A percentile compares a stretch with the other conserved stretches of the same genome.
Evolutionary conservation across 2,113 vertebrate genomes (phyloP).

Genomic region (Vulpes lagopus): DNA sequence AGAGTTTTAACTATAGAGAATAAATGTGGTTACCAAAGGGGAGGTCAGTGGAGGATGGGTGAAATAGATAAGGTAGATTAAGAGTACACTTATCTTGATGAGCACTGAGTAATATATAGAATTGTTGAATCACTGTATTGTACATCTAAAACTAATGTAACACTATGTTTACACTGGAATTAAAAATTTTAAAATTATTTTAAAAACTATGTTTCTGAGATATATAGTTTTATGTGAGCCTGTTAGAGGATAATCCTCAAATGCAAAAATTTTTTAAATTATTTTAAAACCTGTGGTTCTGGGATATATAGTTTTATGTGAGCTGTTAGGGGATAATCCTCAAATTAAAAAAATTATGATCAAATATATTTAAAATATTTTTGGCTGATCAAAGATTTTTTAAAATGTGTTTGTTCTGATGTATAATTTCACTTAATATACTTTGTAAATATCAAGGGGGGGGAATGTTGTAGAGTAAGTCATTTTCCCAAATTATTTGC

Average conservation of each 20-base stretch:
- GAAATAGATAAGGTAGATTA: not conserved
- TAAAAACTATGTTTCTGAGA: not conserved
- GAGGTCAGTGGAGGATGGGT: not conserved
- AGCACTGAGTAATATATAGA: not conserved
- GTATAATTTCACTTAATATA: not conserved
- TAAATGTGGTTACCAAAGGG: not conserved
- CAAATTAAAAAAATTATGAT: not conserved
- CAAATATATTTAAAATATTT: constrained; percentile 12
- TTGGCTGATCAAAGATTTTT: not conserved
- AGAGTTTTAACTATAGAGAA: not conserved
- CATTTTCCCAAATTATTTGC: constrained; percentile 16
- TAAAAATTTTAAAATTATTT: not conserved
- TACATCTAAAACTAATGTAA: not conserved
- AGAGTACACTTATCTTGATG: not conserved
- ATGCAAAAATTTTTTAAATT: not conserved
- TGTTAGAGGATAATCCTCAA: not conserved
- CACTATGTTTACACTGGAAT: not conserved
- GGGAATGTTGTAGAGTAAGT: not conserved
- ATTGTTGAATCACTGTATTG: not conserved
- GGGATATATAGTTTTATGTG: not conserved
- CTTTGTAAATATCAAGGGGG: not conserved
- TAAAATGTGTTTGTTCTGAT: not conserved
- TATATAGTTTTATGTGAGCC: not conserved
- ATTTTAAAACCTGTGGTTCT: not conserved
- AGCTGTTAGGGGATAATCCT: not conserved